These are phyloP conservation scores for Gambusia holbrooki DNA, from an alignment of 2,113 vertebrate species.

Conservation along the genomic window DNA sequence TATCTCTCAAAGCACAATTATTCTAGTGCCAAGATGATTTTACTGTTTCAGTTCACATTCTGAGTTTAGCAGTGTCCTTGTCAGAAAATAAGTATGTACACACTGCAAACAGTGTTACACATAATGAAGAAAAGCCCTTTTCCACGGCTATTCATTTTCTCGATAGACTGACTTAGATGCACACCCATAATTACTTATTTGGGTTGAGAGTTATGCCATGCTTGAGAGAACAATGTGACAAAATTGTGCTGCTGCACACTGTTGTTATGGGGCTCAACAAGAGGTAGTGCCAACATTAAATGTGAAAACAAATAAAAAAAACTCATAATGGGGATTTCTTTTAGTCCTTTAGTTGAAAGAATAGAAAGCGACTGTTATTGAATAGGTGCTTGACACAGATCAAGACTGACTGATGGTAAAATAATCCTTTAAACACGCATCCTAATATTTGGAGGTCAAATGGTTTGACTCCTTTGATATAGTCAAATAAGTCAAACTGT, in stretches of 20 bases:
- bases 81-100: neutral
- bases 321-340: slow-evolving; percentile 1
- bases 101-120: neutral
- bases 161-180: neutral
- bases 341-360: neutral
- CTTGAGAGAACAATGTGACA: slow-evolving; percentile 13
- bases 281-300: neutral
- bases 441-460: neutral
- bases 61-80: neutral
- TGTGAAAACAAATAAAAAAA: slow-evolving; percentile 5
- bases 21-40: neutral
- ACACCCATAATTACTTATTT: slow-evolving; percentile 22
- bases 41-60: neutral
- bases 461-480: too few species aligned
- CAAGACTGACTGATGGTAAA: neutral
- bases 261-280: slow-evolving; percentile 14
- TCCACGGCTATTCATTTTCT: neutral
- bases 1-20: neutral
- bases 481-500: too few species aligned
- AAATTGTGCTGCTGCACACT: slow-evolving; percentile 10
- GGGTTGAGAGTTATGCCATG: neutral
- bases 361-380: neutral
- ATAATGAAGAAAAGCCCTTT: neutral
- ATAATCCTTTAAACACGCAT: neutral
- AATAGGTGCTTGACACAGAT: neutral